Evolutionary conservation across 2,888 invertebrate species (phyloP).

Genomic region (Sclerodermus sp.): DNA sequence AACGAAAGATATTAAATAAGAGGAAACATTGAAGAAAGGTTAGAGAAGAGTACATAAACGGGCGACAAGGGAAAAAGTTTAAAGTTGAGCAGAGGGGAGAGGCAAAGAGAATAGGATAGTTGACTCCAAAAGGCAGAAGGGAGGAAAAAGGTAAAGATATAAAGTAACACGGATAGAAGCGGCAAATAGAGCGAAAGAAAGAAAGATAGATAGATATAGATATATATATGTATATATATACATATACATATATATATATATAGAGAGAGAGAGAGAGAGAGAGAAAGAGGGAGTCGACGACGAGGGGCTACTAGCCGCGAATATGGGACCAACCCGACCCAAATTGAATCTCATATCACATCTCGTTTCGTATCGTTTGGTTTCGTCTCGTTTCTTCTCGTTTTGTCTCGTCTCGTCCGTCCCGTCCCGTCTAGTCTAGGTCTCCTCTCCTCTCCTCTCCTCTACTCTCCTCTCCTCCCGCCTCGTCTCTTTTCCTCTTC

Average conservation of each 20-base stretch:
- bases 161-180: constrained; percentile 6
- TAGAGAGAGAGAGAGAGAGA: constrained; percentile 6
- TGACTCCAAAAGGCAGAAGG: background rate
- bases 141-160: background rate
- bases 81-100: background rate
- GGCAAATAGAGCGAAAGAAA: constrained; percentile 6
- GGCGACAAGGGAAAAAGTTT: background rate
- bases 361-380: no score
- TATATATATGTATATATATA: no score
- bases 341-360: no score
- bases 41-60: background rate
- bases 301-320: no score
- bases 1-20: background rate
- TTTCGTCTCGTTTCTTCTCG: no score
- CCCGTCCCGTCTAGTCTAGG: no score
- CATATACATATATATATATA: no score
- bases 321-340: no score
- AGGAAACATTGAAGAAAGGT: background rate
- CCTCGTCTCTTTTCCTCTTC: no score
- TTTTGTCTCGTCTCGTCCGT: no score
- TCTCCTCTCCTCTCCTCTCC: no score
- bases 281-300: constrained; percentile 11
- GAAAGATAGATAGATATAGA: background rate
- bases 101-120: constrained; percentile 5
- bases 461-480: no score